Base-by-base conservation (phyloP, 1,140 invertebrate genomes). In the Drosophila jambulina region DNA sequence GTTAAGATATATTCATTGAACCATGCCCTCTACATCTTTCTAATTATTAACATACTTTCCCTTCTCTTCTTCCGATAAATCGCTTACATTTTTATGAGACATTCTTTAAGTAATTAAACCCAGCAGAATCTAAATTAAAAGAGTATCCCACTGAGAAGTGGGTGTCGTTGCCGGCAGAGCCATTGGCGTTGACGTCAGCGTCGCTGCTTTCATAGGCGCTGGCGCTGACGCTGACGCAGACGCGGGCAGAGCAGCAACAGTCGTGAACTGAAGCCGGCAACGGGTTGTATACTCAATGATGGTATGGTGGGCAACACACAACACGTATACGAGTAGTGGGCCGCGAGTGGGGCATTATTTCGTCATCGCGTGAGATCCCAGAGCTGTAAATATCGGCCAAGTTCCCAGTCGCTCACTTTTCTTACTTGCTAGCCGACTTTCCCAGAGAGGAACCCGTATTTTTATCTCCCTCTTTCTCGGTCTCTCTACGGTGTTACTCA, bases 341-440 rank as follows among this genome's bases (percentile, higher is more conserved):
- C 57, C 12, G 40, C 23, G 23, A 53, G 58, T 43, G 53, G 40
- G 62, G 77, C 77, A 29, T 15, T 19, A 64, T 84, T 84, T 84
- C 81, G 81, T 84, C 81, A 84, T 85, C 81, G 77, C 65, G 25
- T 63, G 72, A 46, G 75, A 63, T 59, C 62, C 43, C 67, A 72
- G 38, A 19, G 51, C 68, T 72, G 43, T 77, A 56, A 77, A 77
- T 77, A 77, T 77, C 75, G 75, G 75, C 75, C 74, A 77, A 78
- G 75, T 77, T 77, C 63, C 43, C 23, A 77, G 36, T 32, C 13
- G 54, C 23, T 53, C 34, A 36, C 23, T 53, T 68, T 67, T 57
- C 74, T 48, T 29, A 60, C 63, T 58, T 34, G 49, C 74, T 58
- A 67, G 42, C 54, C 58, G 42, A 75, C 71, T 75, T 75, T 75